Evolutionary conservation across 2,797 vertebrate genomes (phyloP).

Genomic region (Bryconaethiops microstoma): DNA sequence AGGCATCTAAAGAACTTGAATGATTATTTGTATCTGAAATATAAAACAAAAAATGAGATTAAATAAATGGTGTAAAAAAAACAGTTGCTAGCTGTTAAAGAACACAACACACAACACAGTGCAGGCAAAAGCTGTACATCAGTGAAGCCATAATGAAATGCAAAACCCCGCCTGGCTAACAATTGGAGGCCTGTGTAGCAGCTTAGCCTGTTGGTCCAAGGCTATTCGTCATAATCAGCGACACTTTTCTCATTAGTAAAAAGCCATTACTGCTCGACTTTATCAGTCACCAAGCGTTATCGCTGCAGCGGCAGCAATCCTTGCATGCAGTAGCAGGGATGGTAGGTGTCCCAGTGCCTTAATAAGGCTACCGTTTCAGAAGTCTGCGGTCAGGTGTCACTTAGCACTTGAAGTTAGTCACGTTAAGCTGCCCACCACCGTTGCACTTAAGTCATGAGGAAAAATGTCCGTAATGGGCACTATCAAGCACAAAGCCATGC

Average conservation of each 20-base stretch:
- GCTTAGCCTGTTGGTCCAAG: conserved; percentile 95
- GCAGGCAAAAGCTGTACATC: conserved; percentile 74
- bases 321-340: conserved; percentile 72
- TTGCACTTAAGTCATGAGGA: conserved; percentile 31
- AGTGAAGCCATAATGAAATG: conserved; percentile 88
- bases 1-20: neutral
- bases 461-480: conserved; percentile 27
- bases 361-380: conserved; percentile 77
- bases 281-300: conserved; percentile 90
- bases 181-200: conserved; percentile 89
- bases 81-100: conserved; percentile 35
- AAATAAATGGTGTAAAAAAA: conserved; percentile 6
- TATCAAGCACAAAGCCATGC: conserved; percentile 48
- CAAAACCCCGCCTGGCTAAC: conserved; percentile 84
- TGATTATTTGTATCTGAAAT: neutral
- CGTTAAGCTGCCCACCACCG: conserved; percentile 33
- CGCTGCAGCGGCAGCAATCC: conserved; percentile 83
- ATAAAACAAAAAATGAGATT: conserved; percentile 7
- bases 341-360: conserved; percentile 71
- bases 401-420: conserved; percentile 55
- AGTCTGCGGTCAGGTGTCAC: conserved; percentile 75
- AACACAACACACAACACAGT: conserved; percentile 35
- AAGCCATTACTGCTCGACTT: conserved; percentile 94
- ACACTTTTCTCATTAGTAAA: conserved; percentile 96
- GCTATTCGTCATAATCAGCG: conserved; percentile 96